Conservation (phyloP, 1,140 invertebrate genomes). For the Berghia stephanieae region DNA sequence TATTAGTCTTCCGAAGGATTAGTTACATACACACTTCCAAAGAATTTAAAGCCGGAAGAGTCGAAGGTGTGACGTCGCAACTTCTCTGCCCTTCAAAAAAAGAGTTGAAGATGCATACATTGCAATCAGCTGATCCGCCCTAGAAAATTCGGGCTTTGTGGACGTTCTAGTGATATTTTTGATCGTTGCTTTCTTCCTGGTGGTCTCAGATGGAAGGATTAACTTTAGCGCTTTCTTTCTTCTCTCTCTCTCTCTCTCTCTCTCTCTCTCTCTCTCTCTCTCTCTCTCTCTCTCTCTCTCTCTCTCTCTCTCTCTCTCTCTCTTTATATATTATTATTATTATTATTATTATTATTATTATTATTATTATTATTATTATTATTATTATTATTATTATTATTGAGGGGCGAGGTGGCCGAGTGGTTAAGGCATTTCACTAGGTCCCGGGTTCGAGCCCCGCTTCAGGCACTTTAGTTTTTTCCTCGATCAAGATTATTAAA, state of each 20-base stretch:
- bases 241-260: conserved; percentile 14
- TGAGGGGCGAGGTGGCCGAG: neutral
- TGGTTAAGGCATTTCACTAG: neutral
- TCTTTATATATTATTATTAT: neutral
- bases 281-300: conserved; percentile 19
- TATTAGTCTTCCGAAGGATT: too few species aligned
- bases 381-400: neutral
- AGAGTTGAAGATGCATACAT: neutral
- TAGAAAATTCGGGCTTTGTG: neutral
- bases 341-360: neutral
- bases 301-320: neutral
- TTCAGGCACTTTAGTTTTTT: neutral
- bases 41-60: too few species aligned
- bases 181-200: neutral
- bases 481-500: neutral
- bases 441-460: too few species aligned
- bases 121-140: neutral
- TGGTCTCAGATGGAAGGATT: neutral
- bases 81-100: neutral
- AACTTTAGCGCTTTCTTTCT: neutral
- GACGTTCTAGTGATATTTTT: neutral
- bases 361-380: neutral
- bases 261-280: conserved; percentile 12
- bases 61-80: too few species aligned
- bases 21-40: too few species aligned